Base-by-base conservation (phyloP, 2,113 vertebrate genomes). In the Eira barbara region DNA sequence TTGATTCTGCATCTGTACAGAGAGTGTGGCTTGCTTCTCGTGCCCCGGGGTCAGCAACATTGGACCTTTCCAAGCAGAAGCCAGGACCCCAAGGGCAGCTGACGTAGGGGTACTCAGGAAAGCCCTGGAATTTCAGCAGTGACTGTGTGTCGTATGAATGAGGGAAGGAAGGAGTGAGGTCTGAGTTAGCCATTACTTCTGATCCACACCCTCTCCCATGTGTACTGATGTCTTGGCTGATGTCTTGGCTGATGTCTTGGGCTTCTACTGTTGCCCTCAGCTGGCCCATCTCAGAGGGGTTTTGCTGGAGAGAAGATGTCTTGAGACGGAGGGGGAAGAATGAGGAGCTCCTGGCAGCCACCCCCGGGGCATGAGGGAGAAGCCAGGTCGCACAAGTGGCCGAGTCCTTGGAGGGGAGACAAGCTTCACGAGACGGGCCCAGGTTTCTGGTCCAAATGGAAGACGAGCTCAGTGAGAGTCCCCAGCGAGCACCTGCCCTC, bases 361-460 rank as follows among this genome's bases (percentile, higher is more conserved):
- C 39, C 2, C 2, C 9, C 17, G 55, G 17, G 14, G 29, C 39
- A 0, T 1, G 34, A 23, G 2, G 2, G 57, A 36, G 17, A 27
- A 52, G 8, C 25, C 36, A 57, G n/a, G 25, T 17, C 9, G 31
- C 69, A n/a, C 1, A 7, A 29, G 29, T 1, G 4, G 3, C 10
- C 1, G 12, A 36, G 49, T 42, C 42, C 4, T 25, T 45, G 4
- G 23, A 39, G 15, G 27, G 1, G 25, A 29, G 42, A 20, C 34
- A 42, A 47, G 29, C 23, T 8, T n/a, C 57, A 3, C 12, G 0
- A 11, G 59, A 52, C 2, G 2, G n/a, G 36, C 11, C 52, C 42
- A 12, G 45, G 10, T 1, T n/a, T 34, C 79, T 4, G 3, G 71
- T 23, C 47, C 47, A 31, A 42, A 15, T 0, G 7, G 27, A 36